Base-by-base conservation (phyloP, 2,888 invertebrate species). In the Marasmarcha lunaedactyla region DNA sequence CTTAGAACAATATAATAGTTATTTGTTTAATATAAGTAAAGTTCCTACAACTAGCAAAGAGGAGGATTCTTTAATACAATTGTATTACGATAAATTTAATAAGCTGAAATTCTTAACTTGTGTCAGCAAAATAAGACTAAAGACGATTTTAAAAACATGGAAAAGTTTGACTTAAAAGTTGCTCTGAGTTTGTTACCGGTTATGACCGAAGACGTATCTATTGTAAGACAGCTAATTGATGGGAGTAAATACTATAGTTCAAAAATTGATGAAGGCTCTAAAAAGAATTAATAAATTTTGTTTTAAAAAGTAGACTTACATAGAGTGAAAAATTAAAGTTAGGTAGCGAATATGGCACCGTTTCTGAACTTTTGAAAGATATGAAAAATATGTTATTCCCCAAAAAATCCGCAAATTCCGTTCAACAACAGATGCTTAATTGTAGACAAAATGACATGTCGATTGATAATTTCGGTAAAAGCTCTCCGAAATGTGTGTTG, bases 241-340 rank as follows among this genome's bases (percentile, higher is more conserved):
- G 15, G 11, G 13, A 45, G 42, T 25, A 39, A 45, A 33, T 42
- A 39, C 30, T 41, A 45, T 26, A 14, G 15, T n/a, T 35, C 42
- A n/a, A 35, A 15, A 1, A 33, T 33, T 3, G 36, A 39, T 14
- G 9, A 14, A 11, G 38, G 35, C 2, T 36, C 15, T 10, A 30
- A 42, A 7, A 34, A 6, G 10, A 38, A 10, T 39, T 40, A 12
- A 39, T 42, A 11, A 15, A 36, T 26, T 45, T 38, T 36, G 39
- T 41, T 7, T 33, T 41, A 11, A 41, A 45, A 25, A 42, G 39
- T 12, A 35, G 42, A 14, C 10, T 42, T 10, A 37, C 45, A 7
- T 35, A 41, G 14, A n/a, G 20, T 7, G 37, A 40, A 1, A 42
- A 45, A 33, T 38, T 42, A 11, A 39, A 13, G 15, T 34, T 42